Evolutionary conservation across 2,888 invertebrate species (phyloP).

Genomic region (Melinaea marsaeus): DNA sequence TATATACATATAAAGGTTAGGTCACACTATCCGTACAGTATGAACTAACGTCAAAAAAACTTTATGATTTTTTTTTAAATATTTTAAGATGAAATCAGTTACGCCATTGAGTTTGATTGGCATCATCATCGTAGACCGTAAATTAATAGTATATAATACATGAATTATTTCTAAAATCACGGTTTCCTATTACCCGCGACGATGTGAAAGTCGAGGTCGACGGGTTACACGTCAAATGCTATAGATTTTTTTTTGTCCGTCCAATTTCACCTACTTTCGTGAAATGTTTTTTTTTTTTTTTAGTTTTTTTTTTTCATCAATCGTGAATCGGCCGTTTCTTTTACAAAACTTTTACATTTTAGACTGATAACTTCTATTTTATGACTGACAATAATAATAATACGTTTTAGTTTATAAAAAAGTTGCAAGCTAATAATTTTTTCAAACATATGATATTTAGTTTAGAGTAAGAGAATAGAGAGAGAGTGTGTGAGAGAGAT

Average conservation of each 20-base stretch:
- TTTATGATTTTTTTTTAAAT: too few species aligned
- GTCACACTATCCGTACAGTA: too few species aligned
- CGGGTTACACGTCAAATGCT: slow-evolving; percentile 52
- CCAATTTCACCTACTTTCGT: slow-evolving; percentile 36
- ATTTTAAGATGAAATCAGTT: too few species aligned
- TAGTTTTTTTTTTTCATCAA: slow-evolving; percentile 29
- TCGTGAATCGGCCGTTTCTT: slow-evolving; percentile 11
- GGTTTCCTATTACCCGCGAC: slow-evolving; percentile 50
- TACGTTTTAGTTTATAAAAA: background rate
- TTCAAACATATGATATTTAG: too few species aligned
- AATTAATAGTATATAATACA: background rate
- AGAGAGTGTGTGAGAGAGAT: background rate
- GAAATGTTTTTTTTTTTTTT: slow-evolving; percentile 36
- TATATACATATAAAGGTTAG: too few species aligned
- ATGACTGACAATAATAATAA: background rate
- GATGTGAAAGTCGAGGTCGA: slow-evolving; percentile 61
- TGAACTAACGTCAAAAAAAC: too few species aligned
- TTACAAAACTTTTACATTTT: background rate
- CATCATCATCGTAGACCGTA: too few species aligned
- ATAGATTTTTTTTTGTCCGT: slow-evolving; percentile 37
- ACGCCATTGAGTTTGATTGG: too few species aligned
- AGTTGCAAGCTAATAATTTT: background rate
- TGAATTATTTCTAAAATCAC: slow-evolving; percentile 41
- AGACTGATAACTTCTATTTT: background rate
- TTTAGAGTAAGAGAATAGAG: too few species aligned